Evolutionary conservation across 2,888 invertebrate species (phyloP).

Genomic region (Syrista parreyssii): DNA sequence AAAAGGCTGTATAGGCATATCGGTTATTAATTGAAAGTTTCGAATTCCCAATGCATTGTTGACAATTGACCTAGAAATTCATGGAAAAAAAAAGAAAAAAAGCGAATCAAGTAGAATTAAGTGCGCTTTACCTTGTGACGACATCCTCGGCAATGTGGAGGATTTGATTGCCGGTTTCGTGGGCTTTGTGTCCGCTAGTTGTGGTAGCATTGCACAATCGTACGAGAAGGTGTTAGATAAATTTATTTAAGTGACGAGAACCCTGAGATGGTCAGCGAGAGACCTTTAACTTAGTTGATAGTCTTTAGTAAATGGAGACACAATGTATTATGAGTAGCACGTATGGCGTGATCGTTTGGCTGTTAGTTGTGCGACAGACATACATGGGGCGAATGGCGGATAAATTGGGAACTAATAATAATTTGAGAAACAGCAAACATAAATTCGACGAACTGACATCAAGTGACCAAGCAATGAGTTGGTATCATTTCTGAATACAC

Average conservation of each 20-base stretch:
- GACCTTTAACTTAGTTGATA: neutral
- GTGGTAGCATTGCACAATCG: slow-evolving; percentile 56
- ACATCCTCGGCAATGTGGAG: slow-evolving; percentile 92
- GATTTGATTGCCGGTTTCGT: slow-evolving; percentile 97
- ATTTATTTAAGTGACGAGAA: slow-evolving; percentile 1
- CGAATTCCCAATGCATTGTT: neutral
- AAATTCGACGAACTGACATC: neutral
- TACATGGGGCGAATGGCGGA: neutral
- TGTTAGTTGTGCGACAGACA: neutral
- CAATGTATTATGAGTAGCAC: neutral
- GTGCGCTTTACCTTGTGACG: slow-evolving; percentile 86
- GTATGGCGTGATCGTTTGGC: neutral
- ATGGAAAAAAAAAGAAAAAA: neutral
- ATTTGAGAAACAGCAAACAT: slow-evolving; percentile 7
- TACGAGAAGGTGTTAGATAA: slow-evolving; percentile 49
- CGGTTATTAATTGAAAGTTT: neutral
- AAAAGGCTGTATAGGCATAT: neutral
- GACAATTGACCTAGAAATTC: neutral
- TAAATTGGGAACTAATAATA: neutral
- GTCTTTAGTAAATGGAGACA: slow-evolving; percentile 3
- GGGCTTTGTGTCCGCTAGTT: slow-evolving; percentile 90
- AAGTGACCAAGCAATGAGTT: neutral
- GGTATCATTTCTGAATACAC: neutral
- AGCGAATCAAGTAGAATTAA: slow-evolving; percentile 19
- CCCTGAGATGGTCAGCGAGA: neutral